Conservation (phyloP, 2,797 vertebrate species). For the Coluber constrictor region DNA sequence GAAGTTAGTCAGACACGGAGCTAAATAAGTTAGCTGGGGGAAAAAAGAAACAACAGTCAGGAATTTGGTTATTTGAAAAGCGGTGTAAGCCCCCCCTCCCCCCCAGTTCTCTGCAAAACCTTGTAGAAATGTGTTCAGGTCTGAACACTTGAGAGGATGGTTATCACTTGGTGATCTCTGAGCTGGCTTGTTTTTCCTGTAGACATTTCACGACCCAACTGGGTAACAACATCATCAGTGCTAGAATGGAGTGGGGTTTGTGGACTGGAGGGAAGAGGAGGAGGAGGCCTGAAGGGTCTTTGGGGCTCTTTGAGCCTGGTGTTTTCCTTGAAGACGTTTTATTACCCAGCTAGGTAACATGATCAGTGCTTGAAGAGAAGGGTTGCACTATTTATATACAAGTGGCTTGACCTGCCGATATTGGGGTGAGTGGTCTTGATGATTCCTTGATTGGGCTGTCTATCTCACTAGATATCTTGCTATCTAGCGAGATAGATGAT, state of each 20-base stretch:
- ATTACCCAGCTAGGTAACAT: too few species aligned
- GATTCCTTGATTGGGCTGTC: neutral
- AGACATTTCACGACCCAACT: neutral
- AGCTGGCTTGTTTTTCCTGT: neutral
- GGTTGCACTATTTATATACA: neutral
- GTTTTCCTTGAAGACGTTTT: too few species aligned
- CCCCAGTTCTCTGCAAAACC: neutral
- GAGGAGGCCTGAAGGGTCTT: neutral
- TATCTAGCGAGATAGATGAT: too few species aligned
- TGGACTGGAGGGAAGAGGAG: too few species aligned
- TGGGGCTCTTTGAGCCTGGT: neutral
- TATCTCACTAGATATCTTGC: too few species aligned
- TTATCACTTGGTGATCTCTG: neutral
- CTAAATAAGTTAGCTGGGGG: neutral
- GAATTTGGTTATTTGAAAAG: neutral
- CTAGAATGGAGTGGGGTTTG: neutral
- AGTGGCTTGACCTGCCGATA: neutral
- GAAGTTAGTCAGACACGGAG: neutral
- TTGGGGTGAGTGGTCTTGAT: neutral
- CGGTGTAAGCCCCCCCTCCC: neutral
- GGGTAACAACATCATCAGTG: too few species aligned
- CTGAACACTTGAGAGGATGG: neutral
- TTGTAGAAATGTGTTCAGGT: neutral
- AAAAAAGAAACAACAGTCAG: neutral
- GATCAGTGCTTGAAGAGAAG: too few species aligned